Conservation (phyloP, 2,797 vertebrate genomes). For the Gymnocypris eckloni region DNA sequence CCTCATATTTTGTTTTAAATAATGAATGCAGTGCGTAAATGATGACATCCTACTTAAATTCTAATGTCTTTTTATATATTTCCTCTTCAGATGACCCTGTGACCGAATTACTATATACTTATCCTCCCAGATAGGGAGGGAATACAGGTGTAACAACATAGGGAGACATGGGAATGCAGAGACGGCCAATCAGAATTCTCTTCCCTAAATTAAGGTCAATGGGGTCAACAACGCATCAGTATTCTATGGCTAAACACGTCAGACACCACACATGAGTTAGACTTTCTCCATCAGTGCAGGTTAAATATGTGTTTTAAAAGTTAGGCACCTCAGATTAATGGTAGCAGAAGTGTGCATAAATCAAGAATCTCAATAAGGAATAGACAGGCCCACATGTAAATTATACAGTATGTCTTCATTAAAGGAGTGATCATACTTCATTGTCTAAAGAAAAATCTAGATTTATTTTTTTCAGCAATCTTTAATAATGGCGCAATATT, state of each 20-base stretch:
- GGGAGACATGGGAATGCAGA: conserved; percentile 55
- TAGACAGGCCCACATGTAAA: conserved; percentile 22
- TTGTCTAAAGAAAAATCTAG: conserved; percentile 2
- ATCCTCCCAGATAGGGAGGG: conserved; percentile 55
- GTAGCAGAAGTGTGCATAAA: conserved; percentile 4
- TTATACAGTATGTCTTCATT: conserved; percentile 24
- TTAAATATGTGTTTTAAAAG: conserved; percentile 46
- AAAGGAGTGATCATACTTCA: conserved; percentile 8
- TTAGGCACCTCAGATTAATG: conserved; percentile 9
- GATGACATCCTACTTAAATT: conserved; percentile 7
- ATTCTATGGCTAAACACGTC: conserved; percentile 50
- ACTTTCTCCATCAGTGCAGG: background rate
- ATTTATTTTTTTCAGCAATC: background rate
- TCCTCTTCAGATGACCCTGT: conserved; percentile 22
- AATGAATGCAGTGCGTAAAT: background rate
- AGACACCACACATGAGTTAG: conserved; percentile 2
- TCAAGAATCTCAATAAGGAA: conserved; percentile 21
- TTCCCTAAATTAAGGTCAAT: conserved; percentile 62
- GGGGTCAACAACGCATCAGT: conserved; percentile 64
- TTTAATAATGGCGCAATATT: background rate
- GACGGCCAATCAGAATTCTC: conserved; percentile 69
- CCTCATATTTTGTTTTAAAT: conserved; percentile 17
- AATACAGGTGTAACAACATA: conserved; percentile 77
- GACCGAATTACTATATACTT: conserved; percentile 18
- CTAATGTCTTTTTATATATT: conserved; percentile 15